Percentiles rank a stretch among this genome's conserved stretches.
phyloP scores from a whole-genome alignment of 2,888 invertebrate genomes.

The Yponomeuta evonymella region DNA sequence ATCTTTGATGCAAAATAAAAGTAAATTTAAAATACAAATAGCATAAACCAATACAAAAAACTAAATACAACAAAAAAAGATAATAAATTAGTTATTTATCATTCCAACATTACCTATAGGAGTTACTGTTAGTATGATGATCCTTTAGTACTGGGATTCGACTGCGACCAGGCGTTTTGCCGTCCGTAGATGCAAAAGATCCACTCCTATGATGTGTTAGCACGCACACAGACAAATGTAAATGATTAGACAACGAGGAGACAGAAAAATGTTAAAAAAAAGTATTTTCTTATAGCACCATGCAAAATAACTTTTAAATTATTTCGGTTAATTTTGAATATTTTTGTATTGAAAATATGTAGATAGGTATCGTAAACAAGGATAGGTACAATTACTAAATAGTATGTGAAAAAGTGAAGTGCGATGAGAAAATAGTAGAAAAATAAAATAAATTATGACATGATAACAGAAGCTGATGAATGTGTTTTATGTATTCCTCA shows the following conservation, averaged over 20 bases:
- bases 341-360: too few species aligned
- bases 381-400: conserved; percentile 35
- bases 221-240: conserved; percentile 59
- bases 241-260: conserved; percentile 57
- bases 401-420: conserved; percentile 27
- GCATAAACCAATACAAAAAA: not conserved
- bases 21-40: conserved; percentile 4
- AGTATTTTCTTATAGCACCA: conserved; percentile 42
- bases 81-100: not conserved
- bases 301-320: conserved; percentile 21
- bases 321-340: too few species aligned
- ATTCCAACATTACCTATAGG: conserved; percentile 58
- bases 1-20: not conserved
- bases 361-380: conserved; percentile 11
- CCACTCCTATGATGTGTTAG: conserved; percentile 71
- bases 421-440: conserved; percentile 28
- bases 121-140: conserved; percentile 68
- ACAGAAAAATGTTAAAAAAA: conserved; percentile 28
- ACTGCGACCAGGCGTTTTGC: conserved; percentile 69
- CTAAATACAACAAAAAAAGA: not conserved
- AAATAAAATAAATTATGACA: too few species aligned
- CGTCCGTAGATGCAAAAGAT: conserved; percentile 69
- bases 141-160: conserved; percentile 72
- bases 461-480: too few species aligned
- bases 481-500: not conserved